phyloP scores from a whole-genome alignment of 2,797 vertebrate species.

The Oreortyx pictus region DNA sequence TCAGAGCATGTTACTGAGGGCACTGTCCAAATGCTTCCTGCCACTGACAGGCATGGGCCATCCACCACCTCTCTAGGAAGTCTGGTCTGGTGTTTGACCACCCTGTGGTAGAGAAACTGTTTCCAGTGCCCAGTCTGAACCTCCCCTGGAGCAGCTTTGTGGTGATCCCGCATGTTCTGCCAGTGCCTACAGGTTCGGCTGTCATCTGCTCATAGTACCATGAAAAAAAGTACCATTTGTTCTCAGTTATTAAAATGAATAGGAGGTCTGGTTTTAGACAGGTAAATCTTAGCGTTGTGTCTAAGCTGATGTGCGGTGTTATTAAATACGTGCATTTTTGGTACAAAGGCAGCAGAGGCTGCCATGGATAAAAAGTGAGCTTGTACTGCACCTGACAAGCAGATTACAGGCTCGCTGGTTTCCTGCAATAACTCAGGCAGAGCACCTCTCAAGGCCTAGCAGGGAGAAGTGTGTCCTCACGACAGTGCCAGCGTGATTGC shows the following conservation, averaged over 20 bases:
- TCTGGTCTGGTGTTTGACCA: neutral
- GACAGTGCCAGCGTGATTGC: neutral
- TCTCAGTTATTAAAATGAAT: neutral
- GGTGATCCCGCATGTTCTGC: neutral
- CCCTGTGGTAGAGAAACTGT: neutral
- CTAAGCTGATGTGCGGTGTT: neutral
- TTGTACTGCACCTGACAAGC: neutral
- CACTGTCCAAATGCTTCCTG: neutral
- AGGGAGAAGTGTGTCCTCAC: neutral
- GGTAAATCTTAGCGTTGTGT: neutral
- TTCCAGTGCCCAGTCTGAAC: neutral
- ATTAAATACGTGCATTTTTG: neutral
- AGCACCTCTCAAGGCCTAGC: neutral
- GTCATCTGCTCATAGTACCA: neutral
- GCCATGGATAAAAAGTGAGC: neutral
- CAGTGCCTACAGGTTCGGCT: neutral
- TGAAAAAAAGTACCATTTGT: rapidly evolving
- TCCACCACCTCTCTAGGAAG: neutral
- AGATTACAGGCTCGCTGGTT: neutral
- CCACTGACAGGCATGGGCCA: neutral
- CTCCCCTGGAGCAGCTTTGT: neutral
- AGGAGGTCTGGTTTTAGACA: neutral
- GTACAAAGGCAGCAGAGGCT: neutral
- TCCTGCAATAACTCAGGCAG: neutral
- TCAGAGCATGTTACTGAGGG: neutral